Base-by-base conservation (phyloP, 2,797 vertebrate species). In the Nyctibius grandis region DNA sequence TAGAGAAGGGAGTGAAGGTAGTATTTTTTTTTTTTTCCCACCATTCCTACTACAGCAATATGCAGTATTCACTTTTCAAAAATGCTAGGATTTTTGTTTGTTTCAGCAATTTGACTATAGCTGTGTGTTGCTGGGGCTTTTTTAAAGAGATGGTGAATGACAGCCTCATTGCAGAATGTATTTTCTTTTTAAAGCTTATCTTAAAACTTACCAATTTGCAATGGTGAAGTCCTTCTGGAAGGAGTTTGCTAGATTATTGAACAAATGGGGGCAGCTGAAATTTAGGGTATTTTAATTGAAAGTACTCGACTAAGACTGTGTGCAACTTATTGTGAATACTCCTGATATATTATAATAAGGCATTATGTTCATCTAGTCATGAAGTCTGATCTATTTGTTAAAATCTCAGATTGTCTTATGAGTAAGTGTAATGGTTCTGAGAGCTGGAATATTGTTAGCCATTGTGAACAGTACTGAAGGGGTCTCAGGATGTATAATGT, bases 341-440 rank as follows among this genome's bases (percentile, higher is more conserved):
- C 31, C 74, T 69, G 79, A 91, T 89, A 40, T 5, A 50, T 78
- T 93, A 59, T 68, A 82, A 63, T 94, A 92, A 78, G 70, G 54
- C 0, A 23, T 97, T 96, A 88, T 45, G 78, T 95, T 96, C 63
- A 72, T 91, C 83, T 96, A 85, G 80, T 91, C 47, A 28, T 85
- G 91, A 88, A 86, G 81, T 92, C 73, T 96, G 93, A 96, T 98
- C 77, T 95, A 69, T 96, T 97, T 96, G 95, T 97, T 96, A 90
- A 97, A 97, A 96, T 96, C 90, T 97, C 85, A 94, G 91, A 94
- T 50, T 89, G 73, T 64, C 76, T 92, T 95, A 87, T 61, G 91
- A 96, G 84, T 94, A 96, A 91, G 57, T 61, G 94, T 93, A 97
- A 97, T 95, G 95, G 91, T 91, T 97, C 78, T 76, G 88, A 93